Base-by-base conservation (phyloP, 2,888 invertebrate genomes). In the Stegana nigrithorax region DNA sequence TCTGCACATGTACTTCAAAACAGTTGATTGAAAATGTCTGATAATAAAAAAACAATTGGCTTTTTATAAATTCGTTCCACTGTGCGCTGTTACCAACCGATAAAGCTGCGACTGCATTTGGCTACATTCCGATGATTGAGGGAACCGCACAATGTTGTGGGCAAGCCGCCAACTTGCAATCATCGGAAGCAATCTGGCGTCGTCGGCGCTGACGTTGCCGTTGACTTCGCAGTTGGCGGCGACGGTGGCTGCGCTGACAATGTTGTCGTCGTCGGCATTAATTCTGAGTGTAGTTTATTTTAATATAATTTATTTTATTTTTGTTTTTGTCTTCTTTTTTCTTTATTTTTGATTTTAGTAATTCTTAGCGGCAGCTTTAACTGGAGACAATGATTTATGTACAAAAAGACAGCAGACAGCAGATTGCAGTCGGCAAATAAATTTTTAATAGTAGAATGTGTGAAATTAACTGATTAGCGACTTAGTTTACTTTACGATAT, bases 101-200 rank as follows among this genome's bases (percentile, higher is more conserved):
- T n/a, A n/a, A n/a, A n/a, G n/a, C n/a, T n/a, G n/a, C n/a, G n/a
- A n/a, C n/a, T n/a, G n/a, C n/a, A n/a, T n/a, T n/a, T n/a, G n/a
- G n/a, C n/a, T n/a, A n/a, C n/a, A n/a, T n/a, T n/a, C n/a, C n/a
- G n/a, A n/a, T n/a, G n/a, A n/a, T n/a, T n/a, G n/a, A n/a, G n/a
- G n/a, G n/a, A n/a, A n/a, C 36, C 14, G 36, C 10, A 4, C 5
- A 39, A 17, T 75, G 75, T 73, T 72, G 76, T 74, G 73, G 67
- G 61, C 76, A 75, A 67, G 32, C 63, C 64, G 67, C 72, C 75
- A 70, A 61, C 69, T 62, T 57, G 47, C 65, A 39, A 39, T 39
- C 39, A 39, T 8, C 42, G 57, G 58, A 44, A 27, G 51, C 60
- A 53, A n/a, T 66, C 39, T 63, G 26, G 25, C 65, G 45, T 23